Base-by-base conservation (phyloP, 2,888 invertebrate genomes). In the Ferdinandea cuprea region DNA sequence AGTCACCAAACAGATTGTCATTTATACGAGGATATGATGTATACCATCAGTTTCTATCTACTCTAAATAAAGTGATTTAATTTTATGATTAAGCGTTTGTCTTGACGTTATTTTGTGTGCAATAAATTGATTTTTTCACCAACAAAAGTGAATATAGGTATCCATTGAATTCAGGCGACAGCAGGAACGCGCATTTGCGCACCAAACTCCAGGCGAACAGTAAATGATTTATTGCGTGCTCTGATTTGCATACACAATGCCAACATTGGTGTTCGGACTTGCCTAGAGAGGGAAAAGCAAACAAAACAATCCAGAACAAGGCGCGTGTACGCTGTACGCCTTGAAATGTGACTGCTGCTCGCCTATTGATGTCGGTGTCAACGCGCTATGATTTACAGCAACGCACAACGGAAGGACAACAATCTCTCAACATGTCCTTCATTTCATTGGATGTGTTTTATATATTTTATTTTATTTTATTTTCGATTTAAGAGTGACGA, bases 311-410 rank as follows among this genome's bases (percentile, higher is more conserved):
- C 48, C 6, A n/a, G 35, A 19, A 19, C 13, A 35, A 35, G 32
- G 50, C 11, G 17, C 37, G 30, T 35, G 37, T 15, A 19, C 25
- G 17, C 25, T n/a, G n/a, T n/a, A 42, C 25, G 42, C n/a, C 32
- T 61, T 54, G 52, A 69, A 52, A 59, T 76, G 61, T 77, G 71
- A 71, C 71, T 37, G 46, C 40, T 63, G 56, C 28, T 73, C 58
- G 58, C 65, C 46, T 79, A 79, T 79, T 72, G 78, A 79, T 79
- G 72, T 66, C 52, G 78, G 44, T 66, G 78, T 79, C 78, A 79
- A 66, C 78, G 73, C 72, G 59, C 59, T 79, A 66, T 73, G 78
- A 79, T 72, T 79, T 79, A 79, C 65, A 35, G 37, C 72, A 40
- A 65, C 46, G 52, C 78, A 32, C 44, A 72, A 59, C 50, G 78